Percentiles rank a stretch among this genome's conserved stretches.
Evolutionary conservation across 1,140 invertebrate genomes (phyloP).

Genomic region (Bombus soroeensis): DNA sequence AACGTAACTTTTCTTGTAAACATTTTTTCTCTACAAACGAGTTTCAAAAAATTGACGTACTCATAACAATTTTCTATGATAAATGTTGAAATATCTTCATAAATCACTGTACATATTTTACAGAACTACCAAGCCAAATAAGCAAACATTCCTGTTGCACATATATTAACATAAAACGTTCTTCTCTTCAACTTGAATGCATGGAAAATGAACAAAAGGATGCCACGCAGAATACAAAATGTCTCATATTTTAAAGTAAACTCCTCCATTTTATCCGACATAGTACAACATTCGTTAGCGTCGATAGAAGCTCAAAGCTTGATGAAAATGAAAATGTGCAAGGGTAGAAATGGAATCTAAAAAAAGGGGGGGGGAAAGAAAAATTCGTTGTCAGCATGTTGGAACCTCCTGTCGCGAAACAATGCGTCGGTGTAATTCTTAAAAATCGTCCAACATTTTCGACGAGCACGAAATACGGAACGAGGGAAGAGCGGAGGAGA

Average conservation of each 20-base stretch:
- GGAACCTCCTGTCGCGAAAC: not conserved
- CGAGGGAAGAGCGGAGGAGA: not conserved
- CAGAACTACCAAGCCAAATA: too few relatives aligned
- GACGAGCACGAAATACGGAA: not conserved
- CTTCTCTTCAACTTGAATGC: not conserved
- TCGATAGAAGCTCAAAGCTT: not conserved
- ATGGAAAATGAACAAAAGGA: not conserved
- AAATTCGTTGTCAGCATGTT: too few relatives aligned
- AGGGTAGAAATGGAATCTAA: not conserved
- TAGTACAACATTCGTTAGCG: not conserved
- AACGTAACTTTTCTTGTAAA: too few relatives aligned
- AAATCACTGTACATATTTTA: too few relatives aligned
- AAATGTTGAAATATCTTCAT: too few relatives aligned
- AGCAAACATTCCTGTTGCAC: too few relatives aligned
- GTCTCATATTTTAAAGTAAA: conserved; percentile 7
- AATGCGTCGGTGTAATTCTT: conserved; percentile 21
- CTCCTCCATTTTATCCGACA: not conserved
- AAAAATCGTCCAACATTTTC: conserved; percentile 12
- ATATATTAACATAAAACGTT: not conserved
- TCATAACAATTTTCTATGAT: too few relatives aligned
- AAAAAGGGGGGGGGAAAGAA: not conserved
- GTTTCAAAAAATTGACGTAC: too few relatives aligned
- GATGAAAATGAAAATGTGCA: not conserved
- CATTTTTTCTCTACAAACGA: too few relatives aligned
- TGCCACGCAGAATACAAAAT: not conserved